Evolutionary conservation across 64 coral and sea anemone genomes (phyloP), one percentile per base, ranked within the genome.

Genomic region (Astreopora myriophthalma): DNA sequence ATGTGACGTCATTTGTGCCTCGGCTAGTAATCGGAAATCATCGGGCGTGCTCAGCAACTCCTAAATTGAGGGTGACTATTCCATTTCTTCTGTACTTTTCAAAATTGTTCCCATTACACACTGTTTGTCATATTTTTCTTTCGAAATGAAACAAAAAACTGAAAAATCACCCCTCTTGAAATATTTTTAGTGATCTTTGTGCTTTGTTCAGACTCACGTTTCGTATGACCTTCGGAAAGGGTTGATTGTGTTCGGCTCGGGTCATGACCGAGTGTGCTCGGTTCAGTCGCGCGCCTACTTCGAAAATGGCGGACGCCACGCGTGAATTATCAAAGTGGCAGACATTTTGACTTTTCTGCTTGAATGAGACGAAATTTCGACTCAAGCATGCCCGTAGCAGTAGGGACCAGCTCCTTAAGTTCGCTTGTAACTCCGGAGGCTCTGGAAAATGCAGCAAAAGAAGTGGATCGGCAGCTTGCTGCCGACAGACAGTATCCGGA

Each of bases 401-500:
- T 84, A 52, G 80, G 63, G 31, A 32, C 73, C 34, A 97, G 74
- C 14, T 74, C 95, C 61, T 62, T 85, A 13, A 80, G 70, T 69
- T 68, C 57, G n/a, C 38, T 86, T 22, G 83, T 91, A 27, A 57
- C 87, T 36, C 79, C 90, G 58, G 97, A 99, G 71, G 87, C 70
- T 32, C 91, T 99, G 31, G 97, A 96, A 69, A 94, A 87, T 62
- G 97, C 97, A 12, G 87, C 94, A n/a, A 99, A 94, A 68, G 97
- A 99, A 34, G 90, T 99, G 23, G 94, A 96, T 93, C 86, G 94
- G 11, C 94, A 96, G 48, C 81, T 99, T 9, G 44, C 58, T 46
- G 92, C 82, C 12, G 97, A 99, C 31, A 71, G 97, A 72, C 94
- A 95, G 70, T 99, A 90, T 79, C 97, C 97, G 35, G 97, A 99